These are phyloP conservation scores for Drosophila greeni DNA, from an alignment of 2,888 invertebrate species.

Conservation along the genomic window DNA sequence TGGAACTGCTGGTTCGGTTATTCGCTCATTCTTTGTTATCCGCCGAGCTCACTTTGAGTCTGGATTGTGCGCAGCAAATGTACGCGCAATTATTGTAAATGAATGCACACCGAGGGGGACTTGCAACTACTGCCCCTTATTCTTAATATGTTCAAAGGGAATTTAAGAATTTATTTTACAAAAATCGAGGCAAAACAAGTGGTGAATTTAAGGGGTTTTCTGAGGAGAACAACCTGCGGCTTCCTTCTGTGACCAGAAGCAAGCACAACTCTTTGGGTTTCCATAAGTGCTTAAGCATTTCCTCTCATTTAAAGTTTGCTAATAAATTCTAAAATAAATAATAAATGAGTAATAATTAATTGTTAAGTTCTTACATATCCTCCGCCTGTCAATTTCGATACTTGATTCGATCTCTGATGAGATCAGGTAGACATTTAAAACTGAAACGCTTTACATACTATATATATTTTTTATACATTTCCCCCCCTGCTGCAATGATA, in stretches of 20 bases:
- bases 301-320: too few species aligned
- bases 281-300: not conserved
- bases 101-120: conserved; percentile 31
- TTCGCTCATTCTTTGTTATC: conserved; percentile 27
- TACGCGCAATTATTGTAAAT: conserved; percentile 63
- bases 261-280: not conserved
- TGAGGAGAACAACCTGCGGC: not conserved
- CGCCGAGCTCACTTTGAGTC: conserved; percentile 5
- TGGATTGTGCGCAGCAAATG: conserved; percentile 37
- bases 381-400: not conserved
- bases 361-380: not conserved
- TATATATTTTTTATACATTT: not conserved
- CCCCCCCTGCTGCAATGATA: not conserved
- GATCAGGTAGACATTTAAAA: not conserved
- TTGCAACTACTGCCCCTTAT: not conserved
- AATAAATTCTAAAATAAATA: too few species aligned
- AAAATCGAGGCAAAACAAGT: not conserved
- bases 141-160: not conserved
- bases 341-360: not conserved
- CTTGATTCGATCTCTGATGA: not conserved
- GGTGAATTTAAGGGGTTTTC: not conserved
- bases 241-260: too few species aligned
- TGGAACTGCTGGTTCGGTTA: conserved; percentile 34
- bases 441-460: not conserved
- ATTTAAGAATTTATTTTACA: not conserved